Evolutionary conservation across 2,113 vertebrate genomes (phyloP).

Genomic region (Barbus barbus): DNA sequence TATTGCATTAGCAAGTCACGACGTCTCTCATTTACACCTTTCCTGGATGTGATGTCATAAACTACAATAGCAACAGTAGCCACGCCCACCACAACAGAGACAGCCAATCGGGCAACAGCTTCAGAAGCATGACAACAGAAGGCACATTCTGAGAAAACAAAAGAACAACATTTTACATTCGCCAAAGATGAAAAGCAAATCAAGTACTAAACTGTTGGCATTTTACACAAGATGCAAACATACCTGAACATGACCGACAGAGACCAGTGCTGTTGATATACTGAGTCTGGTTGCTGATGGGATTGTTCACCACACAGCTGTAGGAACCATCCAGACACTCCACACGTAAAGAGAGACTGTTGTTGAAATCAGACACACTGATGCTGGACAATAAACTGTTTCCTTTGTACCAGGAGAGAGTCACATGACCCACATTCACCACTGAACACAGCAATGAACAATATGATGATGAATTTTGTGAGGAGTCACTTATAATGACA

Average conservation of each 20-base stretch:
- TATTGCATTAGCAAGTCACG: too few species aligned
- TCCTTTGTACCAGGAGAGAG: too few species aligned
- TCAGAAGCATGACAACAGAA: conserved; percentile 1
- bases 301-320: neutral
- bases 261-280: neutral
- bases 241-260: conserved; percentile 7
- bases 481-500: neutral
- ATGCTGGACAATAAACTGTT: conserved; percentile 5
- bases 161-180: neutral
- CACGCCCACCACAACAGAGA: neutral
- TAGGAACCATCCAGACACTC: neutral
- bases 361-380: neutral
- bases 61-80: neutral
- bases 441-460: neutral
- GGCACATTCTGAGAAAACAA: neutral
- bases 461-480: neutral
- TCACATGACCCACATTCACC: neutral
- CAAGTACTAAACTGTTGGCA: too few species aligned
- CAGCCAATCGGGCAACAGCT: neutral
- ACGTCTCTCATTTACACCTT: neutral
- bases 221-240: neutral
- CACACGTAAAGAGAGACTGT: neutral
- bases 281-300: neutral
- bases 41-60: conserved; percentile 19
- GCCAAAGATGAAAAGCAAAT: too few species aligned